Conservation (phyloP, 2,888 invertebrate species). For the Leistus spinibarbis region DNA sequence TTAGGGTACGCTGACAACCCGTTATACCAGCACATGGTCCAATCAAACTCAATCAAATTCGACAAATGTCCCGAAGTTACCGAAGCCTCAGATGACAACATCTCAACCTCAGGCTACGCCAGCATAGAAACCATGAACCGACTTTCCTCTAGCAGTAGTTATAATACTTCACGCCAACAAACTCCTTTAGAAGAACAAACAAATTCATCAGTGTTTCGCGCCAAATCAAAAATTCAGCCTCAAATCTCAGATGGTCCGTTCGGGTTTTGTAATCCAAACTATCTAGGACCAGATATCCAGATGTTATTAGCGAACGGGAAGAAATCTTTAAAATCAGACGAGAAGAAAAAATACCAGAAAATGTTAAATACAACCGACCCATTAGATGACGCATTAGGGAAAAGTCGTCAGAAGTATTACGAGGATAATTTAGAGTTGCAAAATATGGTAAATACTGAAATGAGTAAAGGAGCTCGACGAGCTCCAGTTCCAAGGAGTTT, state of each 20-base stretch:
- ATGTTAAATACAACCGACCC: constrained; percentile 69
- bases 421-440: constrained; percentile 58
- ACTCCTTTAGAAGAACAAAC: constrained; percentile 48
- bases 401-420: constrained; percentile 47
- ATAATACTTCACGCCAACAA: constrained; percentile 54
- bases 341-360: constrained; percentile 53
- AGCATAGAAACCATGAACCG: constrained; percentile 72
- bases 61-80: constrained; percentile 61
- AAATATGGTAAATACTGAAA: constrained; percentile 50
- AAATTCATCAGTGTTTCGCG: background rate
- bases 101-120: constrained; percentile 77
- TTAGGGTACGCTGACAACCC: constrained; percentile 58
- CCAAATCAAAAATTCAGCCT: background rate
- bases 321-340: constrained; percentile 42
- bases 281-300: constrained; percentile 69
- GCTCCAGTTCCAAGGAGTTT: constrained; percentile 53
- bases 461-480: constrained; percentile 46
- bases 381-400: constrained; percentile 60
- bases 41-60: constrained; percentile 66
- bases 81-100: constrained; percentile 59
- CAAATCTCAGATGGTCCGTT: constrained; percentile 58
- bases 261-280: constrained; percentile 79
- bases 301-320: constrained; percentile 45
- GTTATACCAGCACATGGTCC: constrained; percentile 62
- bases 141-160: constrained; percentile 60